Evolutionary conservation across 2,797 vertebrate genomes (phyloP).

Genomic region (Psittacula derbiana): DNA sequence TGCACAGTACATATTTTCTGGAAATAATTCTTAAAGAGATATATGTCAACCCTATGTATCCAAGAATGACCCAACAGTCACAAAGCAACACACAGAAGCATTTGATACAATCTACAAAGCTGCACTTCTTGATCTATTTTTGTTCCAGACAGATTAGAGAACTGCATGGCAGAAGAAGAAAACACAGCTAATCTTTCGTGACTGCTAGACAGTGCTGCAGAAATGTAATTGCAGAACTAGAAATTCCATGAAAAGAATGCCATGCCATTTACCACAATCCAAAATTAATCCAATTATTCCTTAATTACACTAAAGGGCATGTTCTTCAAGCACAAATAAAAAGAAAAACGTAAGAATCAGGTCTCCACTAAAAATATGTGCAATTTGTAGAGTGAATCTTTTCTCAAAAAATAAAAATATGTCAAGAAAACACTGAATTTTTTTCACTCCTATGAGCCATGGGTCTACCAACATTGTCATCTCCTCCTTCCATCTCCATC

Average conservation of each 20-base stretch:
- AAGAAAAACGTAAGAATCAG: not conserved
- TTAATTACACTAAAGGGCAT: slow-evolving; percentile 65
- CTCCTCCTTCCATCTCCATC: not conserved
- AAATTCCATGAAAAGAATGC: slow-evolving; percentile 52
- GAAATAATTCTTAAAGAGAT: slow-evolving; percentile 67
- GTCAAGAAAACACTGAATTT: not conserved
- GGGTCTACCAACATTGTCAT: not conserved
- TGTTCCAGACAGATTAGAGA: slow-evolving; percentile 70
- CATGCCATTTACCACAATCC: slow-evolving; percentile 47
- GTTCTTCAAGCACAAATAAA: slow-evolving; percentile 35
- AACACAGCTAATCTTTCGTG: slow-evolving; percentile 67
- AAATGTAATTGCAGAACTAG: slow-evolving; percentile 65
- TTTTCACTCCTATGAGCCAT: not conserved
- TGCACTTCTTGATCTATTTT: slow-evolving; percentile 64
- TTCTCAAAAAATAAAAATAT: not conserved
- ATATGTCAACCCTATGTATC: slow-evolving; percentile 45
- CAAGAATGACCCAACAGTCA: slow-evolving; percentile 63
- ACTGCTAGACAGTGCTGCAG: slow-evolving; percentile 51
- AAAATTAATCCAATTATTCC: slow-evolving; percentile 65
- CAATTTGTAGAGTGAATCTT: not conserved
- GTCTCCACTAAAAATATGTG: slow-evolving; percentile 13
- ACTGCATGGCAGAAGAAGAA: slow-evolving; percentile 46
- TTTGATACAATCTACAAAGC: slow-evolving; percentile 64
- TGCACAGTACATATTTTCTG: slow-evolving; percentile 10
- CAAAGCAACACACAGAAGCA: slow-evolving; percentile 53